Conservation (phyloP, 2,888 invertebrate genomes). For the Calameuta idolon region DNA sequence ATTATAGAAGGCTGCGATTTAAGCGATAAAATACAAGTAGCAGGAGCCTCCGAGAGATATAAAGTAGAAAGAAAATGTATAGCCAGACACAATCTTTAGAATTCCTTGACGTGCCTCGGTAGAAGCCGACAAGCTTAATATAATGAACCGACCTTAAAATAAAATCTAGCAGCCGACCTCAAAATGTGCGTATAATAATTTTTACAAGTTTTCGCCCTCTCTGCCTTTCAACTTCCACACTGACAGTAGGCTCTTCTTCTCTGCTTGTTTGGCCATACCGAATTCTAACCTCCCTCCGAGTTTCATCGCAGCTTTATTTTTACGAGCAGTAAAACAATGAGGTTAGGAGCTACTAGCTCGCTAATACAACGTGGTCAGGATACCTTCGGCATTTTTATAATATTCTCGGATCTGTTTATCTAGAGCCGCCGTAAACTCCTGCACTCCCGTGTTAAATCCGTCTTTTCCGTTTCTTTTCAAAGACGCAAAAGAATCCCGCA, state of each 20-base stretch:
- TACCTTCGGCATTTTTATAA: constrained; percentile 9
- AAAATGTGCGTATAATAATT: neutral
- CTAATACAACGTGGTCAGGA: neutral
- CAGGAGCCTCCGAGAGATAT: neutral
- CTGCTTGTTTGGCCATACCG: neutral
- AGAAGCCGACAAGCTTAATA: neutral
- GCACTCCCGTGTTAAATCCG: neutral
- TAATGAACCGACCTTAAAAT: neutral
- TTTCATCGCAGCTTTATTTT: constrained; percentile 9
- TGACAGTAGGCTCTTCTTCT: neutral
- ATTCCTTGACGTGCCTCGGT: neutral
- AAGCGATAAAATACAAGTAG: neutral
- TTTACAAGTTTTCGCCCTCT: neutral
- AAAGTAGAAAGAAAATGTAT: neutral
- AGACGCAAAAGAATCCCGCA: neutral
- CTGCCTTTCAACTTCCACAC: neutral
- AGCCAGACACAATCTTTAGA: neutral
- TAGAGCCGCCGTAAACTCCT: neutral
- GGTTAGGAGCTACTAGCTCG: neutral
- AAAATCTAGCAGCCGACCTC: neutral
- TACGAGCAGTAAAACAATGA: constrained; percentile 11
- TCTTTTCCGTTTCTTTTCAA: neutral
- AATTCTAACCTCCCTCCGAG: neutral
- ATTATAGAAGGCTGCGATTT: neutral
- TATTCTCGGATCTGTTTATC: neutral